Conservation (phyloP, 2,797 vertebrate genomes). For the Pantherophis vulpinus region DNA sequence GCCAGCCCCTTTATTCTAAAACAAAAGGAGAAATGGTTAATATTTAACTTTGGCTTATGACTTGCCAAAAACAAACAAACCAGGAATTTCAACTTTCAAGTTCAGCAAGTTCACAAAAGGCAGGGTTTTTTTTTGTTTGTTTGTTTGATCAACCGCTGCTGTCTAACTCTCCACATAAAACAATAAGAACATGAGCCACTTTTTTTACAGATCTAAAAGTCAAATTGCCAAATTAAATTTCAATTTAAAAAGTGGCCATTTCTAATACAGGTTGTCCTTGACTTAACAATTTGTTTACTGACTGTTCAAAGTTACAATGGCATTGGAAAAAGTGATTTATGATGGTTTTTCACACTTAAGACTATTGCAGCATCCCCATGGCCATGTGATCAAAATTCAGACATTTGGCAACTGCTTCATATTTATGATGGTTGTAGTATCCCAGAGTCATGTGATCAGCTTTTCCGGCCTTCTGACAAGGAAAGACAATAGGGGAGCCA, state of each 20-base stretch:
- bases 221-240: neutral
- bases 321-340: neutral
- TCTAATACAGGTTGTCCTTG: neutral
- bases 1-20: neutral
- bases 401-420: neutral
- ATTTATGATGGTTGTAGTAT: neutral
- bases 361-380: neutral
- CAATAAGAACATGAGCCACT: neutral
- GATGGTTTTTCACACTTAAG: neutral
- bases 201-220: neutral
- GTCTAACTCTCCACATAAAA: neutral
- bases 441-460: neutral
- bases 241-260: neutral
- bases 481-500: neutral
- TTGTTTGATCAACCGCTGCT: neutral
- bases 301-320: neutral
- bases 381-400: neutral
- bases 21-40: neutral
- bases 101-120: neutral
- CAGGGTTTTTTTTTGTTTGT: neutral
- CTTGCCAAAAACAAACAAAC: neutral
- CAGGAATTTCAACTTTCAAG: neutral
- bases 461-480: neutral
- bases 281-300: neutral
- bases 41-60: neutral